Evolutionary conservation across 2,797 vertebrate genomes (phyloP), one percentile per base, ranked within the genome.

Genomic region (Odontamblyopus rebecca): DNA sequence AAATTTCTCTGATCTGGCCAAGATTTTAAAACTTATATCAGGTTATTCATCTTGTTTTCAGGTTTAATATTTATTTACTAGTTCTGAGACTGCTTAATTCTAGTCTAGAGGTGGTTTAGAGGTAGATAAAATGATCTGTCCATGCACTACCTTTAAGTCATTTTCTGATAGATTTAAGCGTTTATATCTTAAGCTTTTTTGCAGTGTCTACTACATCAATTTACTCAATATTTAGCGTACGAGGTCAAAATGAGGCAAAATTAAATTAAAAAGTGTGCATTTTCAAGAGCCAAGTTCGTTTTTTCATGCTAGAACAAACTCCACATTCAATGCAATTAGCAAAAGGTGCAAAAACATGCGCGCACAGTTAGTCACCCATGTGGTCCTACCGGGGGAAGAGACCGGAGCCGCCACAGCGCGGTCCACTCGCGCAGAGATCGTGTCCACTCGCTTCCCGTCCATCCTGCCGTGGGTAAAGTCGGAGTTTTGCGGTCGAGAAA

Each of bases 301-400:
- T 53, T 16, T 44, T 50, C 74, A 65, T 19, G 61, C 64, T 23
- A 19, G 0, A 56, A 16, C 61, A 11, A 64, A 27, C 61, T 9
- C 23, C 0, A 56, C 12, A 15, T 9, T 16, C 63, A 75, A 63
- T 27, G 44, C 53, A 4, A 63, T 1, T 64, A 6, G 48, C 23
- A 23, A 54, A 26, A 54, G 23, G 51, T 6, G 26, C n/a, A 5
- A 51, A 70, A 79, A 54, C 91, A 44, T 72, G 89, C 91, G 56
- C 13, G 38, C 57, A 38, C 86, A 35, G 35, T 7, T 0, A 7
- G 35, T 35, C 1, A 48, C 86, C 3, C 7, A 0, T 35, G 8
- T 2, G 35, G 85, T 94, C 97, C 96, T 97, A 97, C 97, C 97
- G 85, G 96, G 91, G 82, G 95, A 90, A 67, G 95, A 95, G 74